Conservation (phyloP, 2,113 vertebrate genomes). For the Tenrec ecaudatus region DNA sequence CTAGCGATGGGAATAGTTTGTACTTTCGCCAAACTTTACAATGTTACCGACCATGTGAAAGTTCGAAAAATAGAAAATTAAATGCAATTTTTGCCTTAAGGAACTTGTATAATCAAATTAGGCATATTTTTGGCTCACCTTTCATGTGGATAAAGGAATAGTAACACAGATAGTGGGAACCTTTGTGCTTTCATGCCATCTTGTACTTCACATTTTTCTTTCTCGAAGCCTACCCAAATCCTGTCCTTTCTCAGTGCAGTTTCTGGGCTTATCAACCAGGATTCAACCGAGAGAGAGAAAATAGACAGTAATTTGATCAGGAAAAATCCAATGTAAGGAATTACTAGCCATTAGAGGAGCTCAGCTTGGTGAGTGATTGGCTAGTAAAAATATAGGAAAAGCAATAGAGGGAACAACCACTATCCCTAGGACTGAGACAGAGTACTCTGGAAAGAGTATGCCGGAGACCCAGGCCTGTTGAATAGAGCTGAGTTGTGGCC, state of each 20-base stretch:
- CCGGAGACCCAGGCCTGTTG: background rate
- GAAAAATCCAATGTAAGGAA: background rate
- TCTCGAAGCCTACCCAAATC: background rate
- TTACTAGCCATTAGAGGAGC: background rate
- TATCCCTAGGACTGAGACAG: too few species aligned
- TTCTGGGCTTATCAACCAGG: background rate
- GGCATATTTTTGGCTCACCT: background rate
- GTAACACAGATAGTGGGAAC: background rate
- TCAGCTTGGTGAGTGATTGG: background rate
- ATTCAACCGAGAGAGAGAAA: constrained; percentile 19
- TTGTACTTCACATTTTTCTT: background rate
- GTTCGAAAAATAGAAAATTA: background rate
- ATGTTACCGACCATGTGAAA: background rate
- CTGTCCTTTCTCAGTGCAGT: background rate
- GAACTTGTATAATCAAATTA: constrained; percentile 15
- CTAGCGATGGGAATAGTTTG: background rate
- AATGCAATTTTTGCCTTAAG: background rate
- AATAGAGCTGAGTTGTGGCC: too few species aligned
- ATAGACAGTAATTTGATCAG: background rate
- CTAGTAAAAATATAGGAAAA: background rate
- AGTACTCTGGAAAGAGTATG: background rate
- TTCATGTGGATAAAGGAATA: constrained; percentile 19
- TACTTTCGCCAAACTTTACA: background rate
- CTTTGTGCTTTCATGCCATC: background rate
- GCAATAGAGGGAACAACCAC: background rate